Base-by-base conservation (phyloP, 2,888 invertebrate species). In the Adineta ricciae region DNA sequence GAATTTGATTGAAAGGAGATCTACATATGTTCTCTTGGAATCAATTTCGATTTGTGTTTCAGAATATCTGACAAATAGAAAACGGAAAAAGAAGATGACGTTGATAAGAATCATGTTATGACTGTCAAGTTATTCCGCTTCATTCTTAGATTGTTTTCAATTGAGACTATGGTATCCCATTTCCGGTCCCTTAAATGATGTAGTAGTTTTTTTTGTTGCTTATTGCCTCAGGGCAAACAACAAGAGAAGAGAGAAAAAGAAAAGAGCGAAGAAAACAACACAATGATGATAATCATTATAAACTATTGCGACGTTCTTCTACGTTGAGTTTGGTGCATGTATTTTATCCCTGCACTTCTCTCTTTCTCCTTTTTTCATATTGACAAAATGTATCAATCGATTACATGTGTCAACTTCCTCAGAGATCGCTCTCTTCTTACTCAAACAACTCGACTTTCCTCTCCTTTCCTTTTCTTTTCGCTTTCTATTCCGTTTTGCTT, bases 321-420 rank as follows among this genome's bases (percentile, higher is more conserved):
- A 32, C 64, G 5, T 64, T 64, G 27, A n/a, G 32, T 64, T 27
- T 64, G 11, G 16, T 27, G 64, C 64, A 64, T 64, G 19, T 19
- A 50, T 50, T 50, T 50, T 50, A 19, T 19, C 16, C 19, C 16
- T 50, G 50, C 50, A 50, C 50, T 64, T 32, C n/a, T 64, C 64
- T 16, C 32, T 11, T 64, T n/a, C n/a, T n/a, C n/a, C n/a, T 46
- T 46, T 46, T 64, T 56, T 64, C 32, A 64, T 64, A 64, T 64
- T 32, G 64, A 64, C 64, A 64, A 64, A 64, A 64, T 64, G 64
- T 64, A 64, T 64, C 64, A 64, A 64, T 64, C 64, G 64, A 64
- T 64, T 64, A 64, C 64, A 64, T 64, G 32, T 64, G 64, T 64
- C 64, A 64, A 64, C 64, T 64, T 64, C 64, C 64, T 64, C 32